A percentile compares a stretch with the other conserved stretches of the same genome.
Conservation (phyloP, 1,140 invertebrate species). For the Macrotrachela quadricornifera region DNA sequence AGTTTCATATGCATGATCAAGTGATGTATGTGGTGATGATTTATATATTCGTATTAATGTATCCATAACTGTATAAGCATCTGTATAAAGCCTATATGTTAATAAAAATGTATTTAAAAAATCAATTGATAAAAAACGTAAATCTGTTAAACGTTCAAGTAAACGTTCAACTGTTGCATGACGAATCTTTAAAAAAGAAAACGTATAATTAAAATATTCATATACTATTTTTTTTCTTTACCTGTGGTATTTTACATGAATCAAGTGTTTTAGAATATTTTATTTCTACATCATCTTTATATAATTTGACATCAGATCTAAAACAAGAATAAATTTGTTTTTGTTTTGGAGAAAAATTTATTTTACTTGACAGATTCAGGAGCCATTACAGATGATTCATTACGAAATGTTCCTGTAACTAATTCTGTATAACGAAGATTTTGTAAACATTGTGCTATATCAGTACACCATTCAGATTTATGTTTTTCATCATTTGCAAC, state of each 20-base stretch:
- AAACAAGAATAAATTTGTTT: too few species aligned
- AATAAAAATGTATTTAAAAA: slow-evolving; percentile 79
- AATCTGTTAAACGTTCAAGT: slow-evolving; percentile 62
- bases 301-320: slow-evolving; percentile 58
- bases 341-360: too few species aligned
- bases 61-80: slow-evolving; percentile 61
- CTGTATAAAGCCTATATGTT: slow-evolving; percentile 75
- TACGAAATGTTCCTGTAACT: too few species aligned
- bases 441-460: too few species aligned
- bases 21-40: too few species aligned
- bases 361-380: too few species aligned
- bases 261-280: slow-evolving; percentile 68
- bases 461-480: too few species aligned
- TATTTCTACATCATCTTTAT: slow-evolving; percentile 77
- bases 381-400: too few species aligned
- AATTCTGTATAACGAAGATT: too few species aligned
- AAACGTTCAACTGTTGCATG: slow-evolving; percentile 68
- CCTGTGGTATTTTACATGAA: slow-evolving; percentile 56
- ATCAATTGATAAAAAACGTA: slow-evolving; percentile 71
- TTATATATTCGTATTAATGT: slow-evolving; percentile 37
- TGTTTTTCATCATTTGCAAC: too few species aligned
- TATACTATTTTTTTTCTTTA: slow-evolving; percentile 11
- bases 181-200: slow-evolving; percentile 49
- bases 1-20: too few species aligned
- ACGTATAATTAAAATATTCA: slow-evolving; percentile 1